These are phyloP conservation scores for Rissa tridactyla DNA, from an alignment of 2,113 vertebrate genomes.

Conservation along the genomic window DNA sequence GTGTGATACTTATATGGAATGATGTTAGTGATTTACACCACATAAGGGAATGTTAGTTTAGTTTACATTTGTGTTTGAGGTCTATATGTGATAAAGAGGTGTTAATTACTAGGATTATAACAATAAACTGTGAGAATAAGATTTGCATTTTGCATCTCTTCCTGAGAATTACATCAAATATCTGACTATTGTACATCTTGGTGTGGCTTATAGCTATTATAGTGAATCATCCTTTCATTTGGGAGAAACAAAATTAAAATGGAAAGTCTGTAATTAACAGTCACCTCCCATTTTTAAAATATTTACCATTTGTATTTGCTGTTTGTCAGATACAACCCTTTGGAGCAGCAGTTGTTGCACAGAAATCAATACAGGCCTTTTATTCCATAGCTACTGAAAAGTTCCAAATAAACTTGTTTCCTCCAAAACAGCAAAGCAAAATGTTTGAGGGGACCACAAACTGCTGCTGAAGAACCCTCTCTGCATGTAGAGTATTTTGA, in stretches of 20 bases:
- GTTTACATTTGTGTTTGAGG: neutral
- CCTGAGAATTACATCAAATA: neutral
- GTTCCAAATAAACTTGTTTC: neutral
- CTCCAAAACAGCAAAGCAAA: neutral
- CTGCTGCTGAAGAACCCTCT: neutral
- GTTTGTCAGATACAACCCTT: neutral
- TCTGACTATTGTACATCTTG: neutral
- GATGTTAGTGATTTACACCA: neutral
- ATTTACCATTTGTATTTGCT: neutral
- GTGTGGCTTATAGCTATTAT: neutral
- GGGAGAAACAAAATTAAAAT: neutral
- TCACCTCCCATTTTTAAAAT: neutral
- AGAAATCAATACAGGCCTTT: neutral
- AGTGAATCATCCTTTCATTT: neutral
- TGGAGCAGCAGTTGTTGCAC: neutral
- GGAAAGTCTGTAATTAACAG: neutral
- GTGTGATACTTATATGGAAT: neutral
- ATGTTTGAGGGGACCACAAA: neutral
- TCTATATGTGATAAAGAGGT: neutral
- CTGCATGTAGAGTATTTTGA: neutral
- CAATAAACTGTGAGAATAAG: neutral
- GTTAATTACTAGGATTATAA: neutral
- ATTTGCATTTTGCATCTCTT: neutral
- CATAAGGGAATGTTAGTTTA: neutral
- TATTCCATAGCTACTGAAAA: neutral